Base-by-base conservation (phyloP, 2,797 vertebrate species). In the Microhierax caerulescens region DNA sequence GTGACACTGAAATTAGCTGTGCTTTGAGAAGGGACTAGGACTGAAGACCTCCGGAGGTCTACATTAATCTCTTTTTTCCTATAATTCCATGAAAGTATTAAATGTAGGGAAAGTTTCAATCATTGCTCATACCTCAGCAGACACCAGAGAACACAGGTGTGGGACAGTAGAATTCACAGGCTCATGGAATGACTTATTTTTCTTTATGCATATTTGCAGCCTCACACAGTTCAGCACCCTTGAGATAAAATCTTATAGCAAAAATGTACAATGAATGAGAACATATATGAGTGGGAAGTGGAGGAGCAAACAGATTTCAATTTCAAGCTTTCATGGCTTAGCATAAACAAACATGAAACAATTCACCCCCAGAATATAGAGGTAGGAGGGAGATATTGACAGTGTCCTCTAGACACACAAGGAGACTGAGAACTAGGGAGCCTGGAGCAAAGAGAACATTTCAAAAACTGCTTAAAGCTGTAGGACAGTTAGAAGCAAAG, bases 291-390 rank as follows among this genome's bases (percentile, higher is more conserved):
- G 88, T 75, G 78, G 68, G 63, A 88, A 95, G 72, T 65, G 13
- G 67, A 94, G 85, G 47, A 89, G 76, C 87, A 90, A 96, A 93
- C 90, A 97, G 87, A 95, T 97, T 97, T 90, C 92, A 96, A 97
- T 96, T 97, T 97, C 96, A 97, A 95, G 94, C 93, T 97, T 90
- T 95, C 68, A 65, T 88, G 90, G 86, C 74, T 95, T 92, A 94
- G 94, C 86, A 95, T 91, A 97, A 96, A 95, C 94, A 97, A 97
- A 95, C 81, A 91, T 88, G 80, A 92, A 94, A 94, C 73, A 94
- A 96, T 78, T 89, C 93, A 85, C 89, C 64, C 83, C 65, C 67
- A 81, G 85, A 96, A 89, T 74, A 69, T 0, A 67, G 74, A 51
- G 45, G 79, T 94, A 86, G 68, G 80, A 97, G 88, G 56, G 84